phyloP scores from a whole-genome alignment of 2,888 invertebrate species.

The Trichogramma dendrolimi region DNA sequence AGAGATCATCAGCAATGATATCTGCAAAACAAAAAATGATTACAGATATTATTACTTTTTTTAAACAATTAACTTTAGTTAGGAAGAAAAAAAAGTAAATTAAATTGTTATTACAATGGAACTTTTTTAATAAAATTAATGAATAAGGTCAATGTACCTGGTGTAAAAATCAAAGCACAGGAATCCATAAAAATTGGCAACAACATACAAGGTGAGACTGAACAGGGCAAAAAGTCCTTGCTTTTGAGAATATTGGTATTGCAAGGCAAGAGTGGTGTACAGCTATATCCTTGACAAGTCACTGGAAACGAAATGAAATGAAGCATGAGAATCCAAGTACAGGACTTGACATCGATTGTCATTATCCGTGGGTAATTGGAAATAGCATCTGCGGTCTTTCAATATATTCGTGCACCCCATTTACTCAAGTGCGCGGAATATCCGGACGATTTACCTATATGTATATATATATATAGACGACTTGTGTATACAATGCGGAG shows the following conservation, averaged over 20 bases:
- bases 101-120: neutral
- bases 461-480: no score
- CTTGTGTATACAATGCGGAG: no score
- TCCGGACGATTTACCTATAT: no score
- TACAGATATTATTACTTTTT: neutral
- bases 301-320: constrained; percentile 18
- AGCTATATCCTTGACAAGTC: constrained; percentile 19
- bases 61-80: neutral
- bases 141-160: constrained; percentile 10
- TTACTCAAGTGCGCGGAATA: no score
- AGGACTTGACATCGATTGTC: no score
- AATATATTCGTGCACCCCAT: no score
- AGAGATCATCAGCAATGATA: constrained; percentile 11
- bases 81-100: neutral
- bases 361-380: no score
- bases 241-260: constrained; percentile 20
- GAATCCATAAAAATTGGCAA: constrained; percentile 11
- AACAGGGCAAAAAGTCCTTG: constrained; percentile 20
- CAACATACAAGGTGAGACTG: constrained; percentile 11
- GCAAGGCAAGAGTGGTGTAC: constrained; percentile 26
- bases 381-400: no score
- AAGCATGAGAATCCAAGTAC: no score
- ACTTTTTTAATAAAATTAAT: neutral
- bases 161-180: constrained; percentile 18
- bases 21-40: constrained; percentile 12